These are phyloP conservation scores for Bombylius discolor DNA, from an alignment of 2,888 invertebrate species.

Conservation along the genomic window DNA sequence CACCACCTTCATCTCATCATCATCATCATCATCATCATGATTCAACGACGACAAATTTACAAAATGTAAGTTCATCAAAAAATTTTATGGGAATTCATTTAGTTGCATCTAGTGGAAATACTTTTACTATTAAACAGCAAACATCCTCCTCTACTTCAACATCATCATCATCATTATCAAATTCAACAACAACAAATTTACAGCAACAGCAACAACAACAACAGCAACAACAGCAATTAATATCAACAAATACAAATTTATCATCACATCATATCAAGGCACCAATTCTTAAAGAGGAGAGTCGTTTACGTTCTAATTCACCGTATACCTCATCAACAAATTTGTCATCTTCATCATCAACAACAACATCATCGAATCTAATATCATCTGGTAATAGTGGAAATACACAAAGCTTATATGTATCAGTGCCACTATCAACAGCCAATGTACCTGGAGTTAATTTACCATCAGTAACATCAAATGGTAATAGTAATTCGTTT, in stretches of 20 bases:
- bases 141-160: slow-evolving; percentile 12
- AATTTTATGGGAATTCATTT: slow-evolving; percentile 13
- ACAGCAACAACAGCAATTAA: background rate
- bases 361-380: background rate
- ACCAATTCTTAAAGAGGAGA: slow-evolving; percentile 12
- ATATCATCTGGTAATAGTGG: slow-evolving; percentile 12
- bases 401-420: slow-evolving; percentile 44
- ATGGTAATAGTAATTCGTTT: slow-evolving; percentile 5
- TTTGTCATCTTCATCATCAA: background rate
- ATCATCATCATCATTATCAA: background rate
- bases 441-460: slow-evolving; percentile 38
- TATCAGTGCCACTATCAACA: slow-evolving; percentile 48
- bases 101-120: background rate
- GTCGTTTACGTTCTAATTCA: slow-evolving; percentile 10
- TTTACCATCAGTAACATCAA: slow-evolving; percentile 25
- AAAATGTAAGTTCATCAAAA: slow-evolving; percentile 18
- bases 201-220: no score
- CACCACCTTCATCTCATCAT: slow-evolving; percentile 19
- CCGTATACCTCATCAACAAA: slow-evolving; percentile 9
- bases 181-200: background rate
- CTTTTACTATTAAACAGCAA: slow-evolving; percentile 7
- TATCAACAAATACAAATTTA: slow-evolving; percentile 1
- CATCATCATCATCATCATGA: background rate
- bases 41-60: slow-evolving; percentile 20
- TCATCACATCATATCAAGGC: slow-evolving; percentile 9